Evolutionary conservation across 2,113 vertebrate species (phyloP).

Genomic region (Notothenia rossii): DNA sequence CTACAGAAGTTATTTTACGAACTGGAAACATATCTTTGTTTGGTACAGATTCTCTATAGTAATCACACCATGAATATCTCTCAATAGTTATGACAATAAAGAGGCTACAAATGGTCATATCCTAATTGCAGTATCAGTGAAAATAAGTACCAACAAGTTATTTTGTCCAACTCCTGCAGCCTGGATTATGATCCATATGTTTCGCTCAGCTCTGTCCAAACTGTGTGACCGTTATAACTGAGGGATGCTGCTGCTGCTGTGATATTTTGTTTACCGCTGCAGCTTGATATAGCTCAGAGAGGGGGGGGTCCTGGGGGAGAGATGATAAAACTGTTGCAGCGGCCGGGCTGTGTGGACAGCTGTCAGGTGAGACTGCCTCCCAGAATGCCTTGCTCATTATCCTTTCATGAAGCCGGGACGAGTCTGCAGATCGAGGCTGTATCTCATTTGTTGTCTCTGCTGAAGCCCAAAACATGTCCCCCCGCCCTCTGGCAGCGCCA

Average conservation of each 20-base stretch:
- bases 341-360: slow-evolving; percentile 69
- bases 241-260: slow-evolving; percentile 25
- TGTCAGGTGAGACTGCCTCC: slow-evolving; percentile 75
- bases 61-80: too few relatives aligned
- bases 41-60: too few relatives aligned
- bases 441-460: slow-evolving; percentile 67
- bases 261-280: slow-evolving; percentile 41
- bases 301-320: slow-evolving; percentile 45
- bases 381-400: slow-evolving; percentile 77
- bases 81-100: too few relatives aligned
- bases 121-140: too few relatives aligned
- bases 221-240: not conserved
- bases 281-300: slow-evolving; percentile 41
- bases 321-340: slow-evolving; percentile 70
- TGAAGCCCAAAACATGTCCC: slow-evolving; percentile 59
- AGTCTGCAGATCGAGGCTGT: slow-evolving; percentile 50
- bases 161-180: too few relatives aligned
- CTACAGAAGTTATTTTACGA: too few relatives aligned
- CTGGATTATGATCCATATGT: not conserved
- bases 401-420: slow-evolving; percentile 63
- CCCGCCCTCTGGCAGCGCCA: slow-evolving; percentile 59
- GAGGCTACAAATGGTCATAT: too few relatives aligned
- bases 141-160: too few relatives aligned
- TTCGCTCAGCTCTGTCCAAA: slow-evolving; percentile 13
- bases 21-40: too few relatives aligned